Evolutionary conservation across 2,888 invertebrate genomes (phyloP), one percentile per base, ranked within the genome.

Genomic region (Epistrophella euchroma): DNA sequence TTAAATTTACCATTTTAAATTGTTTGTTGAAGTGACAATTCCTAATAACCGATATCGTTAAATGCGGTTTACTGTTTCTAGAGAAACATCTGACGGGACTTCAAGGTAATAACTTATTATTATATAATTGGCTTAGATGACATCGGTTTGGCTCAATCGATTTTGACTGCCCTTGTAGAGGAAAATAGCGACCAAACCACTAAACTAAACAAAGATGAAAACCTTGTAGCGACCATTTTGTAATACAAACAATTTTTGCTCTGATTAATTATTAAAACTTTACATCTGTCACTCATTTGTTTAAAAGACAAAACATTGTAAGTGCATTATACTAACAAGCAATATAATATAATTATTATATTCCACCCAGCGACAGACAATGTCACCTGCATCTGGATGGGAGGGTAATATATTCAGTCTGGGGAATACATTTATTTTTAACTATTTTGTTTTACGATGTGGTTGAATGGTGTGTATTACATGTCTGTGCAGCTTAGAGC

Each of bases 371-470:
- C 19, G 47, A 47, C 37, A 62, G 50, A 25, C 28, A 62, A 19
- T 55, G 77, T 66, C 77, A 77, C 37, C 72, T 72, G 35, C 77
- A 76, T 40, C 77, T 77, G 50, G 37, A 37, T 19, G 9, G 19
- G 13, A 35, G 17, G 1, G 9, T n/a, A 55, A 35, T 32, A 40
- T 56, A 64, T 32, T 58, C 9, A 17, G 45, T 64, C 28, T 17
- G 17, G 45, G 19, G 64, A 64, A 47, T 64, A 64, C 32, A 45
- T 64, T 40, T 40, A 64, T 45, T 45, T 64, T 64, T 64, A 47
- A 47, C 45, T 19, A 64, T 47, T 64, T 47, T 64, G 47, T 64
- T 45, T 47, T 64, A 64, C 64, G 45, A 47, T 47, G 64, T 47
- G 64, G 32, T 64, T 32, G 32, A 47, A 64, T 64, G 45, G 19